Conservation (phyloP, 2,113 vertebrate species). For the Catharus minimus region DNA sequence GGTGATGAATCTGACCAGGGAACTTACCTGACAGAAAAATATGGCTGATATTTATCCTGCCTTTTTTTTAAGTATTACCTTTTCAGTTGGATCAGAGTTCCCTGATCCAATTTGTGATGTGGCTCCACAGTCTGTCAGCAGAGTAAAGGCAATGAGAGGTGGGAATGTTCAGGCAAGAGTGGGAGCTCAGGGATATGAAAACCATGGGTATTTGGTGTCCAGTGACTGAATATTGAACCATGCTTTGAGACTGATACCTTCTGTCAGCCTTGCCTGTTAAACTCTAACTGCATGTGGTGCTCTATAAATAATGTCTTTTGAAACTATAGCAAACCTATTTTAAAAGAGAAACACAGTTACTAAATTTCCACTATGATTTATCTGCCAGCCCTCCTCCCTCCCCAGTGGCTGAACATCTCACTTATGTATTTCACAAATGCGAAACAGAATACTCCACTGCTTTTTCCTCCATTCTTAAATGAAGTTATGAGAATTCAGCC, state of each 20-base stretch:
- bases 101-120: not conserved
- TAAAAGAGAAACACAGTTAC: constrained; percentile 12
- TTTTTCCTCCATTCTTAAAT: not conserved
- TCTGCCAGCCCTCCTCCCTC: not conserved
- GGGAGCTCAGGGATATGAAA: not conserved
- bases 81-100: not conserved
- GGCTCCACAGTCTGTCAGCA: not conserved
- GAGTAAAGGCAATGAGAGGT: not conserved
- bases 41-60: not conserved
- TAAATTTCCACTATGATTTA: constrained; percentile 24
- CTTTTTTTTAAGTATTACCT: not conserved
- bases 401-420: not conserved
- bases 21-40: not conserved
- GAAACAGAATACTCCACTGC: not conserved
- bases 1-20: not conserved
- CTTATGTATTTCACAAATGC: constrained; percentile 5
- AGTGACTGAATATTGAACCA: not conserved
- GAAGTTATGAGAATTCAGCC: not conserved
- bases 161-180: not conserved
- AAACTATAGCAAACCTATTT: constrained; percentile 13
- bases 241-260: not conserved
- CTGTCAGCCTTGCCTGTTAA: not conserved
- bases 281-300: not conserved
- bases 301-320: constrained; percentile 43
- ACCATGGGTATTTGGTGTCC: not conserved